Base-by-base conservation (phyloP, 2,888 invertebrate genomes). In the Lasioglossum leucozonium region DNA sequence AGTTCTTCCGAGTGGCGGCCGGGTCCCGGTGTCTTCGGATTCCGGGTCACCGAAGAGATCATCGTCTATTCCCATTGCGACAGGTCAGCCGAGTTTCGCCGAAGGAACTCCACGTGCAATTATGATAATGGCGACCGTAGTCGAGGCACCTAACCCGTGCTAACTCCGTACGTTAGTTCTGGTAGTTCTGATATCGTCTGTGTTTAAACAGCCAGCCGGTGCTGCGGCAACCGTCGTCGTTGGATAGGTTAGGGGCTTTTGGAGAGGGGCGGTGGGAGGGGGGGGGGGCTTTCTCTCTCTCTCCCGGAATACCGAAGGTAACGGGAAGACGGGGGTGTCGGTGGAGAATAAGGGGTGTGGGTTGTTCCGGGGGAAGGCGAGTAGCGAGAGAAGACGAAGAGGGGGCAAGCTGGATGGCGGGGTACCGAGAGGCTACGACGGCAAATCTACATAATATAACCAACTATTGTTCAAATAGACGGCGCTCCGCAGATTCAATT, bases 381-480 rank as follows among this genome's bases (percentile, higher is more conserved):
- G 62, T 77, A 47, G 40, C 37, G 67, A 67, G 67, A 55, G 51
- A 51, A 65, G 62, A 74, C 77, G 91, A 88, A 84, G 85, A 85
- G 89, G 87, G 87, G 87, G 89, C 87, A 90, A 91, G 88, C 90
- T 93, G 88, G 89, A 82, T 89, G 83, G 86, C 77, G 86, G 87
- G 91, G 91, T 91, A 90, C 90, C 51, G 91, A 89, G 91, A 89
- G 91, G 89, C 91, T 90, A 91, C 91, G 92, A 92, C 92, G 91
- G 94, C 94, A 95, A 95, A 95, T 95, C 94, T 95, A 94, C 94
- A 95, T 95, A 95, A 95, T 95, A 95, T 95, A 95, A 95, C 95
- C 95, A 95, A 95, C 95, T 95, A 95, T 95, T 95, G 94, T 95
- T 95, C 95, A 95, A 95, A 95, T 95, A 95, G 94, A 95, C 94